Evolutionary conservation across 1,140 invertebrate genomes (phyloP).

Genomic region (Trichonephila clavata): DNA sequence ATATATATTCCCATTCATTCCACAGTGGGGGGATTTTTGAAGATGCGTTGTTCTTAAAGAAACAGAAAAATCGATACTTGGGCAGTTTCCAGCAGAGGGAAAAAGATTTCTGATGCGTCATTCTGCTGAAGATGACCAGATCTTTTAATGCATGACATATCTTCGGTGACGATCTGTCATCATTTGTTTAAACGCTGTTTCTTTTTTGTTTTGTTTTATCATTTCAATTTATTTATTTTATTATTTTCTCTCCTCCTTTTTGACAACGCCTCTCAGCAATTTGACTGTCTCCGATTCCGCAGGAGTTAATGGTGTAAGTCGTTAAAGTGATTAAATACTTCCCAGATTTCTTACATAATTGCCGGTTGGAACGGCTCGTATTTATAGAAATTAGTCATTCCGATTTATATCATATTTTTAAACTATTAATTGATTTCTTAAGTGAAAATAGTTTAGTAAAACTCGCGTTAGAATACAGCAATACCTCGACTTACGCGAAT

Average conservation of each 20-base stretch:
- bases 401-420: no score
- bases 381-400: no score
- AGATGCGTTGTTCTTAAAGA: neutral
- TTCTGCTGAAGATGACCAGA: neutral
- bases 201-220: neutral
- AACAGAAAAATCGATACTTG: conserved; percentile 8
- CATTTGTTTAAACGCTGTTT: conserved; percentile 10
- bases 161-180: neutral
- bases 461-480: no score
- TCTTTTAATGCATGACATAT: neutral
- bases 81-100: neutral
- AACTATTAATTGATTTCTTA: no score
- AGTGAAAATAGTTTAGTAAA: no score
- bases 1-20: neutral
- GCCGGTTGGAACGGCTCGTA: no score
- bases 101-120: neutral
- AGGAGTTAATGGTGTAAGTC: neutral
- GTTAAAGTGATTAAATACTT: no score
- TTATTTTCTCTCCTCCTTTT: neutral
- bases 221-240: no score
- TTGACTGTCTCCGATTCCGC: no score
- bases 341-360: no score
- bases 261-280: neutral
- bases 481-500: no score
- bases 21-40: neutral